These are phyloP conservation scores for Rhinatrema bivittatum DNA, from an alignment of 2,797 vertebrate species.

Conservation along the genomic window DNA sequence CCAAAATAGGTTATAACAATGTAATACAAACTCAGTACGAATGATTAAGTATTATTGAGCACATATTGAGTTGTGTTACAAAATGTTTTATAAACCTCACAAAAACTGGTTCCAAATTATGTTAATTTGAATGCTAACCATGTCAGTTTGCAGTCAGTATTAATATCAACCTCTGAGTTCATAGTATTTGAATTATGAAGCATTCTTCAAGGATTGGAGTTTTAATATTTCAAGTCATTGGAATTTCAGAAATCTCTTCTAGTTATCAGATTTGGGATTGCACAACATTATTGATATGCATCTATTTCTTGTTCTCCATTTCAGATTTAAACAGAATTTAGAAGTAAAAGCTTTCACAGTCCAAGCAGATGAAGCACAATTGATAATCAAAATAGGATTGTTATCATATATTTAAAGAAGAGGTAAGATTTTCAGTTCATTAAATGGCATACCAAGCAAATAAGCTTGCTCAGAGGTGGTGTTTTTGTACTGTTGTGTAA, in stretches of 20 bases:
- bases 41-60: too few relatives aligned
- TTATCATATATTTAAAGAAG: conserved; percentile 47
- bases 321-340: conserved; percentile 18
- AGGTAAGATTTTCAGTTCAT: neutral
- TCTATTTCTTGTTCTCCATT: neutral
- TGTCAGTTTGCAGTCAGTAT: conserved; percentile 31
- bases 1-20: too few relatives aligned
- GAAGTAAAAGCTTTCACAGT: conserved; percentile 30
- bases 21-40: too few relatives aligned
- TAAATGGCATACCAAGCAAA: too few relatives aligned
- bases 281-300: conserved; percentile 30
- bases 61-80: too few relatives aligned
- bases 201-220: conserved; percentile 13
- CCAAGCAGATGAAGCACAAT: conserved; percentile 53
- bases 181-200: conserved; percentile 17
- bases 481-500: too few relatives aligned
- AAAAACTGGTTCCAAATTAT: too few relatives aligned
- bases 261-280: conserved; percentile 46
- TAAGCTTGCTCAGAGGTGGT: too few relatives aligned
- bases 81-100: too few relatives aligned
- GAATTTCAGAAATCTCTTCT: conserved; percentile 1
- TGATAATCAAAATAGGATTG: conserved; percentile 40
- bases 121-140: too few relatives aligned
- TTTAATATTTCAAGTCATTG: conserved; percentile 16
- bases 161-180: conserved; percentile 29